Evolutionary conservation across 2,888 invertebrate species (phyloP).

Genomic region (Hyposoter didymator): DNA sequence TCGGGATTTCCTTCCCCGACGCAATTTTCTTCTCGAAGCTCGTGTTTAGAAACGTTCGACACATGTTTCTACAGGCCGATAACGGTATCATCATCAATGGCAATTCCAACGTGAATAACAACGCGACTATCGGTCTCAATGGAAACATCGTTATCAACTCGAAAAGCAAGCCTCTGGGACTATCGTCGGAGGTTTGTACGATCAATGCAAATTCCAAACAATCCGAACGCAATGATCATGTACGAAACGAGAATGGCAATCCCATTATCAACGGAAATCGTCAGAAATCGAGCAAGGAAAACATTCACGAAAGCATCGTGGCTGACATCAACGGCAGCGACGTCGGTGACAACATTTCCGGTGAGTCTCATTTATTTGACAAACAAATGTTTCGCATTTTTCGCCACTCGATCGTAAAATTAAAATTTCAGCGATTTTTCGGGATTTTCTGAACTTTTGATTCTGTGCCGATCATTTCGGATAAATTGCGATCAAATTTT

Average conservation of each 20-base stretch:
- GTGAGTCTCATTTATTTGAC: conserved; percentile 70
- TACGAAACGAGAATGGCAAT: conserved; percentile 73
- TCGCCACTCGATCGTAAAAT: background rate
- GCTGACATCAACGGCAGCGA: conserved; percentile 77
- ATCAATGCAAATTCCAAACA: conserved; percentile 70
- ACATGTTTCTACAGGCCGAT: conserved; percentile 81
- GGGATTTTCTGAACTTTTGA: background rate
- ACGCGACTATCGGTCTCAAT: conserved; percentile 74
- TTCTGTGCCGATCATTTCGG: background rate
- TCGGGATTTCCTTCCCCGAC: background rate
- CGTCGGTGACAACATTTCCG: conserved; percentile 76
- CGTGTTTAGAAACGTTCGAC: background rate
- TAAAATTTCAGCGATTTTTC: background rate
- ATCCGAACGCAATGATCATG: conserved; percentile 70
- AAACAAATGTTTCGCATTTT: too few species aligned
- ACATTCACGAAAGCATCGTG: conserved; percentile 69
- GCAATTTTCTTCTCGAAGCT: background rate
- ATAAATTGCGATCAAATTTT: background rate
- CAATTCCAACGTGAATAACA: conserved; percentile 74
- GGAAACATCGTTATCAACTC: conserved; percentile 71
- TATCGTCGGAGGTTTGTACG: conserved; percentile 70
- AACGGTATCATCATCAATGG: conserved; percentile 74
- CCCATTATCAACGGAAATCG: conserved; percentile 67
- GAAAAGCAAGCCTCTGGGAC: conserved; percentile 65
- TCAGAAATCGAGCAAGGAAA: conserved; percentile 69